Evolutionary conservation across 2,888 invertebrate species (phyloP).

Genomic region (Scaptomyza tumidula): DNA sequence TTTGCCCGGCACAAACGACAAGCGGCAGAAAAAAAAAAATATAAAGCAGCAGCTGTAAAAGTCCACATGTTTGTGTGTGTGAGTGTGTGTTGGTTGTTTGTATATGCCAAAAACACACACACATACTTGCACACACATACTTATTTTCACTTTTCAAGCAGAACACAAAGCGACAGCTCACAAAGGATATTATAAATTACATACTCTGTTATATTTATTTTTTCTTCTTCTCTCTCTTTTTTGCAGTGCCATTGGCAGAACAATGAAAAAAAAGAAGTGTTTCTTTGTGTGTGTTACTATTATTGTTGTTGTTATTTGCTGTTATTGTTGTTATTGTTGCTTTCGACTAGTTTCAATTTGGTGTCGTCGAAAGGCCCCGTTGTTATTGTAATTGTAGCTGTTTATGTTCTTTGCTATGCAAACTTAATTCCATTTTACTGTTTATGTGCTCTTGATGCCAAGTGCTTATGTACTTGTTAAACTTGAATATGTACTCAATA

Average conservation of each 20-base stretch:
- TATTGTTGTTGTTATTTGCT: constrained; percentile 26
- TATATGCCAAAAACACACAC: constrained; percentile 19
- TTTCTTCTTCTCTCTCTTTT: constrained; percentile 24
- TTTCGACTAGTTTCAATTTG: constrained; percentile 63
- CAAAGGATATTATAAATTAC: constrained; percentile 81
- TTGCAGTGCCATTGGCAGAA: constrained; percentile 51
- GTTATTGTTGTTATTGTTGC: constrained; percentile 34
- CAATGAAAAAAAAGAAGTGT: constrained; percentile 33
- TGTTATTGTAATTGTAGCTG: constrained; percentile 79
- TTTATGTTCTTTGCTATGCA: constrained; percentile 80
- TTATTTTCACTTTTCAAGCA: constrained; percentile 79
- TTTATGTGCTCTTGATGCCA: constrained; percentile 73
- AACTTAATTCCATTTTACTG: constrained; percentile 82
- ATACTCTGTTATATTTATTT: constrained; percentile 51
- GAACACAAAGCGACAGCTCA: constrained; percentile 66
- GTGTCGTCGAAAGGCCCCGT: constrained; percentile 32
- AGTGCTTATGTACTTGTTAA: constrained; percentile 75
- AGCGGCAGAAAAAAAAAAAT: constrained; percentile 35
- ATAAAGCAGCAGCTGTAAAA: constrained; percentile 32
- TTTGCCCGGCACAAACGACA: constrained; percentile 72
- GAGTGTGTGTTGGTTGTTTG: constrained; percentile 33
- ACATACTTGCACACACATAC: constrained; percentile 37
- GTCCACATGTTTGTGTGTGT: constrained; percentile 25
- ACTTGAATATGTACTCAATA: constrained; percentile 61
- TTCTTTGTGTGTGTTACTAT: constrained; percentile 19